Conservation (phyloP, 2,888 invertebrate genomes). For the Megamerina dolium region DNA sequence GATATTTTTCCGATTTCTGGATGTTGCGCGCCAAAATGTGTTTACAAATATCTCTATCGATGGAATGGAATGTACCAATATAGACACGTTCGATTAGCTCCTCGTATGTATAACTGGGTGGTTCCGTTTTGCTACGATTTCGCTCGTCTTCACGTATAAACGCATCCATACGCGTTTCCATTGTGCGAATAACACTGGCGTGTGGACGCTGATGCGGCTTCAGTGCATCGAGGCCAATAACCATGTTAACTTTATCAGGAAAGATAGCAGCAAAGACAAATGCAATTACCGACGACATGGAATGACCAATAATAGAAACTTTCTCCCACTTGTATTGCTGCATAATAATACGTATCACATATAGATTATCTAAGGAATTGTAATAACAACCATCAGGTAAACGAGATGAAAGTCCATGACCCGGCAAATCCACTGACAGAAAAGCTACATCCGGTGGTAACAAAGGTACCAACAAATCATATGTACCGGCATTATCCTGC, state of each 20-base stretch:
- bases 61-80: slow-evolving; percentile 55
- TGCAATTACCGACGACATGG: slow-evolving; percentile 59
- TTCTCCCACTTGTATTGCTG: slow-evolving; percentile 65
- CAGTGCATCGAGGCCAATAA: slow-evolving; percentile 43
- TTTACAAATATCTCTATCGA: slow-evolving; percentile 54
- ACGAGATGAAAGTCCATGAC: slow-evolving; percentile 66
- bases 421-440: slow-evolving; percentile 63
- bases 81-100: slow-evolving; percentile 58
- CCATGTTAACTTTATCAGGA: slow-evolving; percentile 47
- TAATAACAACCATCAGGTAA: slow-evolving; percentile 56
- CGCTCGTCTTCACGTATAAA: slow-evolving; percentile 51
- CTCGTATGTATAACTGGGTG: slow-evolving; percentile 59
- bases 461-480: slow-evolving; percentile 61
- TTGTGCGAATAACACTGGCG: slow-evolving; percentile 35
- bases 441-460: slow-evolving; percentile 52
- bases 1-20: slow-evolving; percentile 53
- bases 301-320: slow-evolving; percentile 63
- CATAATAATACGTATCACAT: slow-evolving; percentile 55
- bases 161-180: slow-evolving; percentile 49
- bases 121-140: slow-evolving; percentile 49
- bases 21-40: slow-evolving; percentile 56
- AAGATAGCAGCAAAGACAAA: slow-evolving; percentile 60
- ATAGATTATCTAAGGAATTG: slow-evolving; percentile 47
- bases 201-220: slow-evolving; percentile 42
- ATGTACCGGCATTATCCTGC: slow-evolving; percentile 76